phyloP scores from a whole-genome alignment of 2,797 vertebrate genomes.

The Nannoperca obscura region DNA sequence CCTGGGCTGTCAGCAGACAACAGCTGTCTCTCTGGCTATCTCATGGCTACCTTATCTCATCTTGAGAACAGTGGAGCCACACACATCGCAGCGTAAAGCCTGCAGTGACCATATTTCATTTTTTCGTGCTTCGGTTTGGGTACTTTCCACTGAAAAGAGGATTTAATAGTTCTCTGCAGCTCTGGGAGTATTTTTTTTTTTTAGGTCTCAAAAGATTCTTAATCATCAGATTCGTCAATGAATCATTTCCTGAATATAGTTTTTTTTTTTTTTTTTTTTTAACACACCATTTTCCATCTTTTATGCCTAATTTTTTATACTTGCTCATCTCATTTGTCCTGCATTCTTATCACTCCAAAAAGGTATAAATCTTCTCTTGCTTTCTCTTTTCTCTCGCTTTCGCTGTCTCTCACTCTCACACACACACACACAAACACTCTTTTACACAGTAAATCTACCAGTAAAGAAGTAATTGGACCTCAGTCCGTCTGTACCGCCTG shows the following conservation, averaged over 20 bases:
- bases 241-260: slow-evolving; percentile 13
- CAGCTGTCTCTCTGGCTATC: slow-evolving; percentile 80
- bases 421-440: not conserved
- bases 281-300: slow-evolving; percentile 6
- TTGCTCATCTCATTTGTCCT: slow-evolving; percentile 20
- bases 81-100: slow-evolving; percentile 62
- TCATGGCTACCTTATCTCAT: slow-evolving; percentile 71
- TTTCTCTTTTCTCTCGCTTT: slow-evolving; percentile 11
- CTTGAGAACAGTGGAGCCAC: slow-evolving; percentile 63
- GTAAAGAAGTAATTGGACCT: slow-evolving; percentile 75
- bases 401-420: not conserved
- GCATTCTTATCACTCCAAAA: slow-evolving; percentile 25
- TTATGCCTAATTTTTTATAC: slow-evolving; percentile 15
- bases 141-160: slow-evolving; percentile 49
- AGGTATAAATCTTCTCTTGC: slow-evolving; percentile 12
- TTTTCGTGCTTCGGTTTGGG: slow-evolving; percentile 24
- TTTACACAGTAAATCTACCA: slow-evolving; percentile 52
- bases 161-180: slow-evolving; percentile 47
- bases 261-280: not conserved
- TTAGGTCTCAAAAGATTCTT: slow-evolving; percentile 38
- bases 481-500: slow-evolving; percentile 49
- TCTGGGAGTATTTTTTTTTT: slow-evolving; percentile 18
- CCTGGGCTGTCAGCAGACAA: slow-evolving; percentile 76
- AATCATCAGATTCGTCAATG: slow-evolving; percentile 9
- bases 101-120: slow-evolving; percentile 49